phyloP scores from a whole-genome alignment of 1,140 invertebrate species.

The Procambarus virginalis region DNA sequence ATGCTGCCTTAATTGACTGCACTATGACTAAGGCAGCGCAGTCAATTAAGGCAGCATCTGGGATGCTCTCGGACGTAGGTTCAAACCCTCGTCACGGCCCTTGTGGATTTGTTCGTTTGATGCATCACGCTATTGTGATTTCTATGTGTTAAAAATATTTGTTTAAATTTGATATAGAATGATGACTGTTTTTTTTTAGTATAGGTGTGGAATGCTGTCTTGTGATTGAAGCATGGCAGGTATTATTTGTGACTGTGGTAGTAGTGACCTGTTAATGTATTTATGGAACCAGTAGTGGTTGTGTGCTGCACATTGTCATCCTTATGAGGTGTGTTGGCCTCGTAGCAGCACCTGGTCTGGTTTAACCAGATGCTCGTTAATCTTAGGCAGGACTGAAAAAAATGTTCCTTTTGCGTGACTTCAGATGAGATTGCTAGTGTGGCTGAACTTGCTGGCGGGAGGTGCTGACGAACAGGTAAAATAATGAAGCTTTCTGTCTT shows the following conservation, averaged over 20 bases:
- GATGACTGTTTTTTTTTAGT: not conserved
- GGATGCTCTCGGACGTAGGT: too few species aligned
- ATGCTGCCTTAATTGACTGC: too few species aligned
- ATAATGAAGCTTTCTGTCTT: not conserved
- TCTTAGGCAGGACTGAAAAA: constrained; percentile 24
- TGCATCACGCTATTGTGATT: too few species aligned
- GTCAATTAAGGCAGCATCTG: too few species aligned
- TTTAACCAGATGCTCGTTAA: not conserved
- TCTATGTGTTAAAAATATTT: too few species aligned
- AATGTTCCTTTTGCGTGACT: constrained; percentile 57
- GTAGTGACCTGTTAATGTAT: not conserved
- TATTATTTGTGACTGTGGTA: not conserved
- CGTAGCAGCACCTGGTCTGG: not conserved
- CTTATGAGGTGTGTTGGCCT: not conserved
- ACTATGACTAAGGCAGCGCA: too few species aligned
- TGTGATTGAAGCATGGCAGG: not conserved
- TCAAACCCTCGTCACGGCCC: too few species aligned
- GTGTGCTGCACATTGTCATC: constrained; percentile 15
- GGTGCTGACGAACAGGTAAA: constrained; percentile 54
- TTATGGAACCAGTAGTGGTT: not conserved
- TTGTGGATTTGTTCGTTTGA: too few species aligned
- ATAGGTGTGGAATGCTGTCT: not conserved
- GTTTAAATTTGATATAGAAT: not conserved
- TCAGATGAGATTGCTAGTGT: constrained; percentile 70
- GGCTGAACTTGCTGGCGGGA: constrained; percentile 65